Evolutionary conservation across 92 coral and sea anemone species (phyloP), one percentile per base, ranked within the genome.

Genomic region (Porites rus): DNA sequence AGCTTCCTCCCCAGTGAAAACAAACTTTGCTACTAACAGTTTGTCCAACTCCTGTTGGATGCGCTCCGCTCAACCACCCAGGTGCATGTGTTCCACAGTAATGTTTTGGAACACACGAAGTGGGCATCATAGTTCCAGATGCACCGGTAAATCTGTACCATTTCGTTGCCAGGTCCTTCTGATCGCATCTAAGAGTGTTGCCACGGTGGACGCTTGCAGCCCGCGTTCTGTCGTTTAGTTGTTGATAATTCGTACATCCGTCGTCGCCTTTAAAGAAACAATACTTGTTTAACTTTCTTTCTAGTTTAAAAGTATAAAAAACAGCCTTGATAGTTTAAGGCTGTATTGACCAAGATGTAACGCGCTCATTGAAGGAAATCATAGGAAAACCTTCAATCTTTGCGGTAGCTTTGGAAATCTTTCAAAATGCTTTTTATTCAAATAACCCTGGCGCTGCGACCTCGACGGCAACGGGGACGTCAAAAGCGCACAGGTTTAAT

Each of bases 71-170:
- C 62, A 89, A 12, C 92, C 92, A 89, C 51, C 92, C 92, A 14
- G 92, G 85, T 16, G 92, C 84, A 50, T 78, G 89, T 19, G 90
- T 90, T 54, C 93, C 93, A 63, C 93, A 90, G 64, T 86, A 71
- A 56, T 76, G 75, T 68, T 64, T 69, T 7, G 87, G 64, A 22
- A 90, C 88, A 86, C 93, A 86, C 13, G 83, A 65, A 17, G 87
- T 86, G n/a, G 93, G 84, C 87, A 90, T 86, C 52, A 69, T 50
- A 7, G 74, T 74, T 46, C 93, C 93, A 10, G 93, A 83, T 21
- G 82, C 90, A 13, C 90, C 90, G 50, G 83, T 73, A 28, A 90
- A 86, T 63, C 93, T 87, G 60, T 90, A 90, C 93, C 93, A 90
- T 52, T 80, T 81, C 0, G 64, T 16, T 8, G 20, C 53, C 51